Evolutionary conservation across 1,140 invertebrate genomes (phyloP).

Genomic region (Calliopsis andreniformis): DNA sequence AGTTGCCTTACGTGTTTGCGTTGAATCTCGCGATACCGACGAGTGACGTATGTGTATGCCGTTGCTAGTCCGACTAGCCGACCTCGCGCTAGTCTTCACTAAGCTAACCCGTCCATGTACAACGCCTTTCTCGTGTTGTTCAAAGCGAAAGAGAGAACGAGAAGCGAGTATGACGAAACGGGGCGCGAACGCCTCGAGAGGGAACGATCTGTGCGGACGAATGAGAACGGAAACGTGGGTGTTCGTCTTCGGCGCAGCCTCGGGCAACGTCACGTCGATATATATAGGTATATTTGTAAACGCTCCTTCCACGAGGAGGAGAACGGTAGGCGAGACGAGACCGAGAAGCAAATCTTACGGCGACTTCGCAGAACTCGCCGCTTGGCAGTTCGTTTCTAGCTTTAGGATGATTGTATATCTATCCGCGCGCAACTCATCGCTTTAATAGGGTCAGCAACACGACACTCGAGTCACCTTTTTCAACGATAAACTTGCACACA

Average conservation of each 20-base stretch:
- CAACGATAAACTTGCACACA: slow-evolving; percentile 38
- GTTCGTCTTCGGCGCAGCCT: slow-evolving; percentile 22
- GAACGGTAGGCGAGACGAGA: slow-evolving; percentile 3
- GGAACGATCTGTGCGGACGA: slow-evolving; percentile 4
- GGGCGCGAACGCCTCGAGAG: background rate
- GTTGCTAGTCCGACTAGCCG: slow-evolving; percentile 76
- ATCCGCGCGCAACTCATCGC: slow-evolving; percentile 58
- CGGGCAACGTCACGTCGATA: slow-evolving; percentile 40
- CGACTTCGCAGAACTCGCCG: slow-evolving; percentile 37
- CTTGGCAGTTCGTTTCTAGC: slow-evolving; percentile 54
- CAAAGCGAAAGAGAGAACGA: slow-evolving; percentile 33
- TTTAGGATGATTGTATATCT: slow-evolving; percentile 59
- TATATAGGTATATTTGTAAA: slow-evolving; percentile 47
- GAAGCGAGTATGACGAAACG: slow-evolving; percentile 5
- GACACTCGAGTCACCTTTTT: slow-evolving; percentile 46
- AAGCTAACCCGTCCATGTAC: slow-evolving; percentile 77
- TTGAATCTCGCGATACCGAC: slow-evolving; percentile 61
- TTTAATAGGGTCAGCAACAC: slow-evolving; percentile 54
- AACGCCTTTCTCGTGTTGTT: slow-evolving; percentile 70
- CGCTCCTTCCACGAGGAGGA: slow-evolving; percentile 3
- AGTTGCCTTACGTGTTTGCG: slow-evolving; percentile 60
- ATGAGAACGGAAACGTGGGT: background rate
- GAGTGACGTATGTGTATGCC: slow-evolving; percentile 55
- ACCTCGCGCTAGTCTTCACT: slow-evolving; percentile 76
- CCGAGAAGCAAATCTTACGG: slow-evolving; percentile 31